Conservation (phyloP, 1,140 invertebrate genomes). For the Panagrolaimus sp. region DNA sequence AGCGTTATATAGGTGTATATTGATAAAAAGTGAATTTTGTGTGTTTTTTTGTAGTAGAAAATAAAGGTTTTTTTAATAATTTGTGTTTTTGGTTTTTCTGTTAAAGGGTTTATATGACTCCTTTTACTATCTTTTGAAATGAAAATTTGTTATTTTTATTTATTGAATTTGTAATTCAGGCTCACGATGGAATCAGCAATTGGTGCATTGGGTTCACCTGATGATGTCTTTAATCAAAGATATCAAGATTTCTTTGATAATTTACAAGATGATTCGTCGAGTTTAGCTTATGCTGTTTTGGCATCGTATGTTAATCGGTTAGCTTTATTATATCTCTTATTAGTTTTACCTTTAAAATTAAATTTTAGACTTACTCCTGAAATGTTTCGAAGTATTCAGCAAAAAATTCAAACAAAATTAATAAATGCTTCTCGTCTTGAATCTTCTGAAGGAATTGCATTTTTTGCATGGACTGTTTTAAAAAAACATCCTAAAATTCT, state of each 20-base stretch:
- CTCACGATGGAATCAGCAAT: constrained; percentile 1
- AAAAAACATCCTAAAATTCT: not conserved
- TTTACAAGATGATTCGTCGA: not conserved
- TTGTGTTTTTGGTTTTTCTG: too few species aligned
- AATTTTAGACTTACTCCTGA: not conserved
- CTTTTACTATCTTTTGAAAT: too few species aligned
- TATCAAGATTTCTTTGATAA: not conserved
- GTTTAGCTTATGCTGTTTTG: not conserved
- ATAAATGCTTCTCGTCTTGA: not conserved
- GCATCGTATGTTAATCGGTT: not conserved
- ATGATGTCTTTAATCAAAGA: not conserved
- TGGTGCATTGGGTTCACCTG: not conserved
- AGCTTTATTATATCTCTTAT: not conserved
- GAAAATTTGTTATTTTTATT: too few species aligned
- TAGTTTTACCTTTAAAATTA: not conserved
- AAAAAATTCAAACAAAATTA: not conserved
- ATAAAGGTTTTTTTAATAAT: too few species aligned
- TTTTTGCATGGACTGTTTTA: not conserved
- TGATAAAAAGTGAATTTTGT: too few species aligned
- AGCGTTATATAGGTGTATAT: too few species aligned
- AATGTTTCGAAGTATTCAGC: not conserved
- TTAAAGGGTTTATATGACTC: too few species aligned
- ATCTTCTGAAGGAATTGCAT: not conserved
- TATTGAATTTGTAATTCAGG: too few species aligned
- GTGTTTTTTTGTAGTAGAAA: too few species aligned